A percentile compares a stretch with the other conserved stretches of the same genome.
Evolutionary conservation across 2,797 vertebrate species (phyloP).

Genomic region (Antennarius maculatus): DNA sequence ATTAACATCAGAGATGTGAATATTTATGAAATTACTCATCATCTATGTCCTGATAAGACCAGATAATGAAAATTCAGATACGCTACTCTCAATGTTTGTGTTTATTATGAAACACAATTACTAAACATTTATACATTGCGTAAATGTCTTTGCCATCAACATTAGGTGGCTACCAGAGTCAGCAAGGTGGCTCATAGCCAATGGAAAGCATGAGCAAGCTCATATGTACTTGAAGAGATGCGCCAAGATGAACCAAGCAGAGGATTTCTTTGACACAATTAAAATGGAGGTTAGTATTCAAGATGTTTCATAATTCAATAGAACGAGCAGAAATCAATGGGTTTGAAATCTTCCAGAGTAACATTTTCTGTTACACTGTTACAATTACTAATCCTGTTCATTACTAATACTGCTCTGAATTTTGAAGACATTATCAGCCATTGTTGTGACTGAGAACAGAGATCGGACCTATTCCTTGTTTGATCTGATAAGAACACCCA

Average conservation of each 20-base stretch:
- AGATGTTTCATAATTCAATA: not conserved
- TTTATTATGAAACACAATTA: too few relatives aligned
- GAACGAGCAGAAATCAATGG: not conserved
- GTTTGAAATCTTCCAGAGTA: too few relatives aligned
- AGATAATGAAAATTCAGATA: too few relatives aligned
- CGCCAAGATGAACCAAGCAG: conserved; percentile 74
- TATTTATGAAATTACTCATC: too few relatives aligned
- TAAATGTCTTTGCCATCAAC: not conserved
- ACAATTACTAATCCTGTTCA: not conserved
- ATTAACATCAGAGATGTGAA: too few relatives aligned
- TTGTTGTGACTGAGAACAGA: conserved; percentile 60
- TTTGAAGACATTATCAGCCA: conserved; percentile 79
- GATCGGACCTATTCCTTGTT: conserved; percentile 82
- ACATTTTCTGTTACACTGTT: too few relatives aligned
- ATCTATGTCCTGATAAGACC: too few relatives aligned
- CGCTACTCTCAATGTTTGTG: too few relatives aligned
- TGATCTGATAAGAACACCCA: conserved; percentile 85
- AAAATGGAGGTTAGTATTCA: conserved; percentile 70
- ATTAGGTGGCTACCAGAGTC: conserved; percentile 82
- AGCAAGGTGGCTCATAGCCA: conserved; percentile 80
- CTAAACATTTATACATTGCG: not conserved
- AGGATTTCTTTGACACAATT: conserved; percentile 44
- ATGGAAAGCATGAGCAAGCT: conserved; percentile 71
- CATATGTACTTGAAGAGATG: conserved; percentile 76
- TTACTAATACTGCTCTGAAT: conserved; percentile 2